These are phyloP conservation scores for Odontocolon sp. DNA, from an alignment of 2,888 invertebrate species.

Conservation along the genomic window DNA sequence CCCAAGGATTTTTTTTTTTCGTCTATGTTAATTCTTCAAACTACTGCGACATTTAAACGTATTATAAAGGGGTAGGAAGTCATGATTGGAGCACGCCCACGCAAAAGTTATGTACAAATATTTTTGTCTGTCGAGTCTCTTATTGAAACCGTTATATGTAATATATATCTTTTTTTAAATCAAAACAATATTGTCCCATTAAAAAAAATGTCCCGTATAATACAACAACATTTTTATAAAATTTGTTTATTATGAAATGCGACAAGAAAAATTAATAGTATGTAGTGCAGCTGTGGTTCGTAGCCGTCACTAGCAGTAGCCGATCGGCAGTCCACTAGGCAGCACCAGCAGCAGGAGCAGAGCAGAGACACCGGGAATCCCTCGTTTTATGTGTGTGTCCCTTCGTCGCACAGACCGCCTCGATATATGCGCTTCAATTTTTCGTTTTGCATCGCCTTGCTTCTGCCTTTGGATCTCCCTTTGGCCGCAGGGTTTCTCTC, in stretches of 20 bases:
- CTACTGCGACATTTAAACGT: neutral
- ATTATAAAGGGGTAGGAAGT: slow-evolving; percentile 1
- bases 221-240: no score
- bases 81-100: slow-evolving; percentile 15
- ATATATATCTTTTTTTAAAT: no score
- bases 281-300: slow-evolving; percentile 51
- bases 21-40: slow-evolving; percentile 43
- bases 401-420: slow-evolving; percentile 68
- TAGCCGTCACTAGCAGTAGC: slow-evolving; percentile 66
- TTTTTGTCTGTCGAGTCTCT: neutral
- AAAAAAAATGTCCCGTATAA: no score
- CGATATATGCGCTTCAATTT: slow-evolving; percentile 76
- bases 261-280: slow-evolving; percentile 19
- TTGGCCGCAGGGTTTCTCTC: slow-evolving; percentile 69
- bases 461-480: slow-evolving; percentile 74
- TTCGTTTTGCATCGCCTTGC: slow-evolving; percentile 75
- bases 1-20: slow-evolving; percentile 45
- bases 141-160: neutral
- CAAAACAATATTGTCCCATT: no score
- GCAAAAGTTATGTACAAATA: neutral
- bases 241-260: neutral
- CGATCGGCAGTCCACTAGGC: slow-evolving; percentile 69
- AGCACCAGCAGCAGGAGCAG: slow-evolving; percentile 57
- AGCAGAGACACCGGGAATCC: slow-evolving; percentile 68
- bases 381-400: slow-evolving; percentile 69